A percentile compares a stretch with the other conserved stretches of the same genome.
Evolutionary conservation across 2,797 vertebrate species (phyloP).

Genomic region (Anguilla megastoma): DNA sequence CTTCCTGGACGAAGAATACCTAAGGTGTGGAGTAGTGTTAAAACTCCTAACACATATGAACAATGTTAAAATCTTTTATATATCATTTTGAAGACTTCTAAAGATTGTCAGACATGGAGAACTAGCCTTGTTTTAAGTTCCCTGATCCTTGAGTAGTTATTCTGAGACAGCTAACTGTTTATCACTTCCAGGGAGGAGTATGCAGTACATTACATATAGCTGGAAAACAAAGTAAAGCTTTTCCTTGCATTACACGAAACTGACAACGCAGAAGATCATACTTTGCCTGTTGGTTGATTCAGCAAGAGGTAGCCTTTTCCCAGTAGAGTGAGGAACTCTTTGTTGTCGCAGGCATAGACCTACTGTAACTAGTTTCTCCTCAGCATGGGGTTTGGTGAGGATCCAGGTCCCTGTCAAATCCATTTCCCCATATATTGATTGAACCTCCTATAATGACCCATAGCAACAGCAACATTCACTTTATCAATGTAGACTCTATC

Average conservation of each 20-base stretch:
- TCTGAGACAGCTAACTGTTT: neutral
- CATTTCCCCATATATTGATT: constrained; percentile 26
- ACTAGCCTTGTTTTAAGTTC: neutral
- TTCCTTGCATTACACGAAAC: neutral
- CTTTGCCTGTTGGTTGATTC: neutral
- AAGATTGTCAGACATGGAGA: neutral
- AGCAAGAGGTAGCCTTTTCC: neutral
- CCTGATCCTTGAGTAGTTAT: neutral
- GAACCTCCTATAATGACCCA: constrained; percentile 24
- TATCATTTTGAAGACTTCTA: neutral
- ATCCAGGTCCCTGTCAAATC: constrained; percentile 28
- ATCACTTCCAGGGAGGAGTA: neutral
- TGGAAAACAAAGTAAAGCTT: neutral
- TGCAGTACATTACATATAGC: neutral
- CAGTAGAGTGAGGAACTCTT: neutral
- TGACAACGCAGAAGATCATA: neutral
- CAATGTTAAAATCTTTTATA: neutral
- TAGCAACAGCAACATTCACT: constrained; percentile 17
- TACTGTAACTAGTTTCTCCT: constrained; percentile 1
- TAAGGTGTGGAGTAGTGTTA: neutral
- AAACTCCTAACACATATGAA: neutral
- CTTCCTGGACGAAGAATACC: neutral
- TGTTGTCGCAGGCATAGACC: constrained; percentile 12
- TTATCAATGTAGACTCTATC: constrained; percentile 21
- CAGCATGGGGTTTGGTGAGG: constrained; percentile 9